phyloP scores from a whole-genome alignment of 1,140 invertebrate genomes.

The Zaprionus davidi region DNA sequence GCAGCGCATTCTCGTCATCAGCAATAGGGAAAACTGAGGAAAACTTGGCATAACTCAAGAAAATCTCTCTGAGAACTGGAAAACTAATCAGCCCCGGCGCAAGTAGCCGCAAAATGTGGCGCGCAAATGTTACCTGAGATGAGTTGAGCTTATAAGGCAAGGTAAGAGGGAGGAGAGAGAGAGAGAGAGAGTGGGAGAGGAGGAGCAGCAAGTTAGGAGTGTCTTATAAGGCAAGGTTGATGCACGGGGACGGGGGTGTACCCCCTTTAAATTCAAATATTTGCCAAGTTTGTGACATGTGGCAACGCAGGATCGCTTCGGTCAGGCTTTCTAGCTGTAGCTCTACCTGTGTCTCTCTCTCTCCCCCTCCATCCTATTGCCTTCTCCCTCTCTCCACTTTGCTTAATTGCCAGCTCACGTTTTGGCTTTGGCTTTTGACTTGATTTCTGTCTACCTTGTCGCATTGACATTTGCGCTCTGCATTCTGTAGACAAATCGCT shows the following conservation, averaged over 20 bases:
- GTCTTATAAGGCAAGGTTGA: not conserved
- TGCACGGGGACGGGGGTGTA: not conserved
- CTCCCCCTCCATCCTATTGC: not conserved
- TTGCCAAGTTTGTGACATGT: slow-evolving; percentile 10
- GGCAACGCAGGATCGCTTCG: slow-evolving; percentile 7
- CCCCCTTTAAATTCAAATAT: slow-evolving; percentile 28
- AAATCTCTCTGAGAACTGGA: slow-evolving; percentile 28
- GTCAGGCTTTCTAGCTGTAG: slow-evolving; percentile 6
- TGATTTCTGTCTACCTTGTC: slow-evolving; percentile 55
- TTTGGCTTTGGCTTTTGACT: slow-evolving; percentile 66
- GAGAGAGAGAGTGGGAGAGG: not conserved
- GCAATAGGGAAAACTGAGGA: slow-evolving; percentile 17
- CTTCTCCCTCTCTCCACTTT: slow-evolving; percentile 16
- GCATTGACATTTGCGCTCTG: slow-evolving; percentile 56
- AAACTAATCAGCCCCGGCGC: slow-evolving; percentile 41
- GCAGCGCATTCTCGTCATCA: slow-evolving; percentile 36
- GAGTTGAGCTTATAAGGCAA: not conserved
- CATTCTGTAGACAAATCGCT: slow-evolving; percentile 75
- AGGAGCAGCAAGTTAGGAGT: not conserved
- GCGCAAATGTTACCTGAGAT: not conserved
- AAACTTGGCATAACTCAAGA: slow-evolving; percentile 5
- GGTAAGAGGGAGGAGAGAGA: not conserved
- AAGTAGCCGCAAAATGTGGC: slow-evolving; percentile 36
- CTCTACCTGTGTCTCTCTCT: not conserved
- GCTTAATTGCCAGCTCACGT: slow-evolving; percentile 81